Evolutionary conservation across 1,140 invertebrate genomes (phyloP), one percentile per base, ranked within the genome.

Genomic region (Berghia stephanieae): DNA sequence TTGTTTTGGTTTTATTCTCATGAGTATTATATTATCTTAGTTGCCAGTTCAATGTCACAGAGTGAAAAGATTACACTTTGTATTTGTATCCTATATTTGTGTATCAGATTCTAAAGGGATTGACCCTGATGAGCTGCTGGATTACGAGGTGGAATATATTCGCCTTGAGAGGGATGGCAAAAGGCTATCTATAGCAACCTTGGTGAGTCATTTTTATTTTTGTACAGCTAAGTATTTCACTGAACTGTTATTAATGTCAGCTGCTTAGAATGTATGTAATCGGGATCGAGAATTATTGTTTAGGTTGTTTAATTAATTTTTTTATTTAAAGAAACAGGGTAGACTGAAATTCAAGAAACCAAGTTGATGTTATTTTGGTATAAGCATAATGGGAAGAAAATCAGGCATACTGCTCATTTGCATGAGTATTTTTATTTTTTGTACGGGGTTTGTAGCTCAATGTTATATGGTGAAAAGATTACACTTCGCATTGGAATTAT

Each of bases 71-170:
- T n/a, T n/a, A n/a, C n/a, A n/a, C n/a, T n/a, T n/a, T n/a, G n/a
- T 31, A 63, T 8, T 63, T 63, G 8, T 27, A 10, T 63, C 10
- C 31, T 8, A 13, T 67, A 4, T 52, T 67, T 34, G 1, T n/a
- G n/a, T n/a, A n/a, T n/a, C 36, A 76, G 74, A 76, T 76, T 24
- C 27, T 18, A 76, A 76, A 68, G 31, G 43, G 21, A 38, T 76
- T 1, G 74, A 76, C 34, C 27, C 63, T 43, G 74, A 76, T 13
- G 0, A 67, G 1, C 63, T 76, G 5, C 60, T 36, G 40, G 74
- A 76, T 24, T 31, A 76, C 52, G 74, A 76, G 34, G 40, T 76
- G 1, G 74, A 76, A n/a, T 68, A 67, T n/a, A 60, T 76, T 10
- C 27, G 63, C 10, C 63, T 76, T 38, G 74, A 76, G 18, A 34